Evolutionary conservation across 2,113 vertebrate genomes (phyloP), one percentile per base, ranked within the genome.

Genomic region (Sylvia atricapilla): DNA sequence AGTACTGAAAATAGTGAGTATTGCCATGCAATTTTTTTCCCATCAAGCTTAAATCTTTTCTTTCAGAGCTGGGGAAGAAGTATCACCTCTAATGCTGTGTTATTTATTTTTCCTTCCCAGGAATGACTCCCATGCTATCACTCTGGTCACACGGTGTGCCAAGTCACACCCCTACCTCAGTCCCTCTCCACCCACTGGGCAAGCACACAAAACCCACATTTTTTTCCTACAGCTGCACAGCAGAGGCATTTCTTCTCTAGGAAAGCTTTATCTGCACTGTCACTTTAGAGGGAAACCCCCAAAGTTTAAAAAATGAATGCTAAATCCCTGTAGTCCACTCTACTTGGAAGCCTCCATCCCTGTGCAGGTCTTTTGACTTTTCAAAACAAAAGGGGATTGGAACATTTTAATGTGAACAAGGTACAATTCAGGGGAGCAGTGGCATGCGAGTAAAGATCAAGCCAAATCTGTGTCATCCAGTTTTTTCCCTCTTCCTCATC

Each of bases 1-100:
- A 84, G 35, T 18, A 47, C 47, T 79, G 87, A 87, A 89, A 95
- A 89, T 47, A 87, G 49, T 31, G 55, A 94, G 14, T 37, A 63
- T 31, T 91, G 72, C 70, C 70, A 41, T 47, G 44, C 23, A 77
- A 8, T 69, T 49, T 85, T 85, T 78, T 89, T 24, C 59, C 53
- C 37, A 67, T 50, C 60, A 50, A 67, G 31, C 13, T 91, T 63
- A 67, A 87, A 75, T 44, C 39, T 17, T 87, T 27, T 82, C 37
- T 78, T 82, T 91, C 87, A 78, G 66, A 72, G 63, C 21, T 39
- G 47, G 13, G 13, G 9, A 86, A 85, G 44, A 60, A 74, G 25
- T 41, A 87, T 46, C 50, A 75, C 33, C 39, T 55, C 17, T 15
- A 70, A 82, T 14, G 30, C 13, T 41, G 30, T 69, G 59, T 27